A percentile compares a stretch with the other conserved stretches of the same genome.
phyloP scores from a whole-genome alignment of 2,888 invertebrate genomes.

The Rhingia campestris region DNA sequence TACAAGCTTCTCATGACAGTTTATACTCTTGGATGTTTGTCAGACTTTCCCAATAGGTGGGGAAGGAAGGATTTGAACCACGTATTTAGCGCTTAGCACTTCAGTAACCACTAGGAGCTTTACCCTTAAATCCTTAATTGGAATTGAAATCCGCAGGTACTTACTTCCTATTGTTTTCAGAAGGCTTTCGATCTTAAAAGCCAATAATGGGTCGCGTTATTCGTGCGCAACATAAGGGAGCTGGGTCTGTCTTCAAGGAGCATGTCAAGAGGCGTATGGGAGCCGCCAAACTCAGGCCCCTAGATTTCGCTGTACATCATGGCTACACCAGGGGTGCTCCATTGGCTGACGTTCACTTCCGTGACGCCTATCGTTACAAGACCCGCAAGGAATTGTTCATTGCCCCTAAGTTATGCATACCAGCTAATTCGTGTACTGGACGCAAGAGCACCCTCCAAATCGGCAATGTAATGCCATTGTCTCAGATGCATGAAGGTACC shows the following conservation, averaged over 20 bases:
- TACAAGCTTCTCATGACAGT: too few relatives aligned
- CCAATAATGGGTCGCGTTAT: constrained; percentile 98
- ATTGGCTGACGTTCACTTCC: constrained; percentile 97
- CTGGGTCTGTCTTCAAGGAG: constrained; percentile 99
- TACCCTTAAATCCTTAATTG: constrained; percentile 29
- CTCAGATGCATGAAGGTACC: constrained; percentile 99
- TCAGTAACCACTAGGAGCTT: too few relatives aligned
- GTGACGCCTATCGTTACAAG: constrained; percentile 99
- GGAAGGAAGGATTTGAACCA: too few relatives aligned
- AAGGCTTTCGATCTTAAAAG: constrained; percentile 78
- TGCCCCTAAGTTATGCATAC: constrained; percentile 99
- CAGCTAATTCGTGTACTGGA: constrained; percentile 99
- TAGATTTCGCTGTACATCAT: too few relatives aligned
- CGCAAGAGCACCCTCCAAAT: constrained; percentile 94
- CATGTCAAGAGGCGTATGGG: too few relatives aligned
- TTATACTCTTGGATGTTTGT: too few relatives aligned
- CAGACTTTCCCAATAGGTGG: too few relatives aligned
- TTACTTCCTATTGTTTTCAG: constrained; percentile 81
- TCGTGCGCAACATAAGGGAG: constrained; percentile 99
- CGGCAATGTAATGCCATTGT: constrained; percentile 98
- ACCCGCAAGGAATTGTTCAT: constrained; percentile 98
- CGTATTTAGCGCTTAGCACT: too few relatives aligned
- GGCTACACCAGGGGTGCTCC: constrained; percentile 99
- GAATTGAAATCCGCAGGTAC: too few relatives aligned
- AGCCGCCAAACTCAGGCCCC: too few relatives aligned